phyloP scores from a whole-genome alignment of 2,797 vertebrate genomes.

The Melanotaenia nigrans region DNA sequence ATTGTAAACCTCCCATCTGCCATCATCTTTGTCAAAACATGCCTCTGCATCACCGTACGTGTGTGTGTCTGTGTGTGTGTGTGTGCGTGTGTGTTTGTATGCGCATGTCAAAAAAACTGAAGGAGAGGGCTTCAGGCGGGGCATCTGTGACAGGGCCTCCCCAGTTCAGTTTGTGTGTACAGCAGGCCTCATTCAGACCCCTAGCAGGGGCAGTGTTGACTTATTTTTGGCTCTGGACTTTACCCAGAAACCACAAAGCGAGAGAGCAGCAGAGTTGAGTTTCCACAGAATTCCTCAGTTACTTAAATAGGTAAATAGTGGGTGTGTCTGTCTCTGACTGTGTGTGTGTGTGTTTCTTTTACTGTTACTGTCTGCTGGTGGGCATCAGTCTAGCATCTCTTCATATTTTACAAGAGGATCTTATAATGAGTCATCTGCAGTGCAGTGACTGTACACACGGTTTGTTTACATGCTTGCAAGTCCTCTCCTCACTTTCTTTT shows the following conservation, averaged over 20 bases:
- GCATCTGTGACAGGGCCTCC: slow-evolving; percentile 69
- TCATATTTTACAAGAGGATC: slow-evolving; percentile 37
- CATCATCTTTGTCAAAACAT: slow-evolving; percentile 60
- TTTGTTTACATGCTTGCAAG: neutral
- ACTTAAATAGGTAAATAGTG: slow-evolving; percentile 76
- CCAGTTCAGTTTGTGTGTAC: slow-evolving; percentile 63
- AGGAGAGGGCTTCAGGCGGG: slow-evolving; percentile 39
- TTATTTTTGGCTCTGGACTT: slow-evolving; percentile 78
- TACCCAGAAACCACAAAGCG: slow-evolving; percentile 75
- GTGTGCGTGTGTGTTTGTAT: slow-evolving; percentile 32
- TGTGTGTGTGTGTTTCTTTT: slow-evolving; percentile 66
- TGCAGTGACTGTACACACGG: neutral
- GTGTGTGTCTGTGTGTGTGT: neutral
- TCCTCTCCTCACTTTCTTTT: neutral
- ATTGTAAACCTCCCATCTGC: slow-evolving; percentile 59
- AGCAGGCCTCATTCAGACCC: slow-evolving; percentile 79
- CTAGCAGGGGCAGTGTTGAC: slow-evolving; percentile 75
- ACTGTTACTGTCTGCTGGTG: slow-evolving; percentile 80
- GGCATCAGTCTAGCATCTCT: slow-evolving; percentile 22
- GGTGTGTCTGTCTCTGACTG: slow-evolving; percentile 48
- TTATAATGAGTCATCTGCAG: slow-evolving; percentile 14
- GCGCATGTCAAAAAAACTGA: slow-evolving; percentile 47
- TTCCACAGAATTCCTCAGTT: slow-evolving; percentile 75
- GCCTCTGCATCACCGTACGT: slow-evolving; percentile 18
- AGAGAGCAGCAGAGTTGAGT: slow-evolving; percentile 62